A percentile compares a stretch with the other conserved stretches of the same genome.
Conservation (phyloP, 2,888 invertebrate species). For the Lymantria dispar region DNA sequence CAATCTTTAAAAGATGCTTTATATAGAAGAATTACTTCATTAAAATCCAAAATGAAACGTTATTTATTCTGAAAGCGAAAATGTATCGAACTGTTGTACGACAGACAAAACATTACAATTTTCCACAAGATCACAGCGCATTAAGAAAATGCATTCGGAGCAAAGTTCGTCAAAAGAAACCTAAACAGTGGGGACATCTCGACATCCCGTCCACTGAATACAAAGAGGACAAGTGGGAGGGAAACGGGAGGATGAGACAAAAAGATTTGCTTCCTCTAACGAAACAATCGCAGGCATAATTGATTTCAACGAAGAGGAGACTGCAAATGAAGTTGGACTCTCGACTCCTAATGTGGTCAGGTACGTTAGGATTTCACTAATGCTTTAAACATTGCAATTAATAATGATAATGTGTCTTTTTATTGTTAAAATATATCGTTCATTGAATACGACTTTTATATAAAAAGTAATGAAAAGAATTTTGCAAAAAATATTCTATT, state of each 20-base stretch:
- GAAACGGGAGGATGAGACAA: constrained; percentile 40
- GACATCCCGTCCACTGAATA: constrained; percentile 69
- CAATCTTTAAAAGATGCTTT: background rate
- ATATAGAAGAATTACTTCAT: constrained; percentile 2
- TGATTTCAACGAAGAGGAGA: constrained; percentile 74
- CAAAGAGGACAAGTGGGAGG: constrained; percentile 51
- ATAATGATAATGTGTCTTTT: too few relatives aligned
- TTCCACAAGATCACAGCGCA: constrained; percentile 38
- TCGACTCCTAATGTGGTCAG: constrained; percentile 28
- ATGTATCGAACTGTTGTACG: constrained; percentile 10
- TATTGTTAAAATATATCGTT: too few relatives aligned
- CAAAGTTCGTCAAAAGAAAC: constrained; percentile 78
- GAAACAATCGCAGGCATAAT: constrained; percentile 80
- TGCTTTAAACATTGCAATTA: too few relatives aligned
- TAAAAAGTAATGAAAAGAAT: too few relatives aligned
- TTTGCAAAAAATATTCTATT: too few relatives aligned
- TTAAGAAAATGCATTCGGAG: constrained; percentile 52
- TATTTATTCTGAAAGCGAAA: background rate
- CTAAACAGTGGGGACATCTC: constrained; percentile 50
- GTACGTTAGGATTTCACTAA: constrained; percentile 6
- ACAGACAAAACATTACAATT: constrained; percentile 29
- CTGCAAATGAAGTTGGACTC: constrained; percentile 64
- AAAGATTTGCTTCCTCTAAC: constrained; percentile 75
- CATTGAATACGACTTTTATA: too few relatives aligned
- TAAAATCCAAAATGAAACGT: constrained; percentile 2